A percentile compares a stretch with the other conserved stretches of the same genome.
Conservation (phyloP, 2,797 vertebrate genomes). For the Chanos chanos region DNA sequence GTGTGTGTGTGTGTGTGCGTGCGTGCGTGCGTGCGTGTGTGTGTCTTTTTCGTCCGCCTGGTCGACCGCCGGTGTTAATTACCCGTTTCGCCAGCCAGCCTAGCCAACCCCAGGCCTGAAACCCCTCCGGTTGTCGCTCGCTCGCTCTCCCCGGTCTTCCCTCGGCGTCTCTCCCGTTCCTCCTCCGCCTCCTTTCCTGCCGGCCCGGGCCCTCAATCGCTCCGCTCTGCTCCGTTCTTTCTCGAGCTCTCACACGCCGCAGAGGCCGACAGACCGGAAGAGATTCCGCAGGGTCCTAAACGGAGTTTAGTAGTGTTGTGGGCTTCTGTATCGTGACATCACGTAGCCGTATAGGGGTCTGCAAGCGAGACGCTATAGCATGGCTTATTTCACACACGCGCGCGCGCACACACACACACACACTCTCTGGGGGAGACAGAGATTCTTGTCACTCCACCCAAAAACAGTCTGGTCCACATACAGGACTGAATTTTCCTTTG, state of each 20-base stretch:
- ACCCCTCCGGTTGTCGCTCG: slow-evolving; percentile 49
- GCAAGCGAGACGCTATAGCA: too few species aligned
- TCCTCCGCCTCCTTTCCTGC: background rate
- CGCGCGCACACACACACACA: too few species aligned
- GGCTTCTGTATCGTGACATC: slow-evolving; percentile 23
- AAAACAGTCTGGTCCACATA: too few species aligned
- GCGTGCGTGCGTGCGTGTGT: background rate
- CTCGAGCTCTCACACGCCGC: slow-evolving; percentile 46
- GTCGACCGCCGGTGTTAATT: slow-evolving; percentile 38
- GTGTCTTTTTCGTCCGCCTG: too few species aligned
- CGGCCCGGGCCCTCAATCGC: slow-evolving; percentile 43
- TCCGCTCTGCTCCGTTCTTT: slow-evolving; percentile 55
- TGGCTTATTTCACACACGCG: too few species aligned
- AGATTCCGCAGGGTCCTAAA: slow-evolving; percentile 53
- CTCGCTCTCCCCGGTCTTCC: slow-evolving; percentile 58
- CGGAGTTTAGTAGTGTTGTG: background rate
- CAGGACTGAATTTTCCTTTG: too few species aligned
- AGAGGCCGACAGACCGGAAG: slow-evolving; percentile 40
- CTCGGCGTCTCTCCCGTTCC: slow-evolving; percentile 60
- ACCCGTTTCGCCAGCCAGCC: slow-evolving; percentile 50
- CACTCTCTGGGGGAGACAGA: too few species aligned
- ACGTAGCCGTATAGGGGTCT: slow-evolving; percentile 15
- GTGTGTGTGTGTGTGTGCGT: background rate
- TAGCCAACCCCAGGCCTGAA: slow-evolving; percentile 57
- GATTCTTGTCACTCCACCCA: too few species aligned